phyloP scores from a whole-genome alignment of 1,140 invertebrate genomes.

The Dermatophagoides farinae region DNA sequence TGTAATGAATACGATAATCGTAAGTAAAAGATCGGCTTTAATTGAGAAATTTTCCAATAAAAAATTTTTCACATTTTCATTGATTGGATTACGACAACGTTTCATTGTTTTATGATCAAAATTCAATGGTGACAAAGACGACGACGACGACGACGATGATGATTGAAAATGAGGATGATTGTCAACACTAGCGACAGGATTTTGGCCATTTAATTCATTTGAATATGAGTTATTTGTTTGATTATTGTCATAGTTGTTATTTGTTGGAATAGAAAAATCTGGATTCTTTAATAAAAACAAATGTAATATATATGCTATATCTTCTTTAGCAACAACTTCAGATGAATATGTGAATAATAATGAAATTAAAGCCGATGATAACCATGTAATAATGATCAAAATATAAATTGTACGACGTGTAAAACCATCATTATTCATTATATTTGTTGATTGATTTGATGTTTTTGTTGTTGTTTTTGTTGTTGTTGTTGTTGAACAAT shows the following conservation, averaged over 20 bases:
- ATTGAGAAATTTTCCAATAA: background rate
- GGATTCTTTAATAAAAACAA: too few species aligned
- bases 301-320: background rate
- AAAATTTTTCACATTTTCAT: background rate
- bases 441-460: background rate
- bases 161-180: background rate
- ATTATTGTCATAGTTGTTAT: too few species aligned
- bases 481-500: background rate
- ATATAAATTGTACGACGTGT: slow-evolving; percentile 2
- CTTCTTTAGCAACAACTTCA: background rate
- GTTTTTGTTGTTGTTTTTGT: too few species aligned
- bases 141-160: background rate
- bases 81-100: background rate
- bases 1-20: background rate
- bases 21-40: background rate
- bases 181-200: too few species aligned
- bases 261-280: too few species aligned
- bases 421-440: too few species aligned
- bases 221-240: too few species aligned
- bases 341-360: background rate
- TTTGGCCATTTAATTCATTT: too few species aligned
- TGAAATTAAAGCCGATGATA: background rate
- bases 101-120: background rate
- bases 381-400: background rate
- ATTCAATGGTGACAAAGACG: background rate